Base-by-base conservation (phyloP, 2,888 invertebrate genomes). In the Aplocera efformata region DNA sequence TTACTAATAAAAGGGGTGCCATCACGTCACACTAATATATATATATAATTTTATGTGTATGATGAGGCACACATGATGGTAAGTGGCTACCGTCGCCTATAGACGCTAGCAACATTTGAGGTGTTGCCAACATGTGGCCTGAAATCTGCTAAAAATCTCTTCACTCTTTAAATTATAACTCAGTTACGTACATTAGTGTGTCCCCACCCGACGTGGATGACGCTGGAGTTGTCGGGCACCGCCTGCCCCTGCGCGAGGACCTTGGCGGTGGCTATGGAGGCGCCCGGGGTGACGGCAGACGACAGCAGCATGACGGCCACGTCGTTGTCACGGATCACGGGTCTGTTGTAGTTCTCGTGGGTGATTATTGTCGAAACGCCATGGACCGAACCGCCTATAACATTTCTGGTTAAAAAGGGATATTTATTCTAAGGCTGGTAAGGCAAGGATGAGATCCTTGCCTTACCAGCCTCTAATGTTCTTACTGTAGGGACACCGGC, bases 171-270 rank as follows among this genome's bases (percentile, higher is more conserved):
- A 22, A 6, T 22, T n/a, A 13, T 6, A 21, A 30, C 17, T n/a
- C 26, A 32, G 26, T 10, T 9, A 24, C 20, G 22, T 39, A 81
- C 82, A 31, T 45, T 43, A 23, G 78, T 83, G 2, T 47, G 22
- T 0, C 85, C 85, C 85, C 85, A 85, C 0, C 85, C 85, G 1
- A 79, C 60, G 20, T 62, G 56, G 0, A 49, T 51, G 1, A 84
- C 74, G 0, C 43, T 22, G 0, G 61, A 47, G 46, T 76, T 65
- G 32, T 74, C 66, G 0, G 68, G 58, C 5, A 84, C 47, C 6
- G 27, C 34, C 0, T 47, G 45, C 0, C 56, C 63, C 20, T 58
- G 66, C 3, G n/a, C 4, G 1, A 78, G 73, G 3, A 84, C 52
- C 13, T 1, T 0, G 1, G 68, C 73, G 0, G 47, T 1, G 3